Base-by-base conservation (phyloP, 2,888 invertebrate species). In the Cosmia pyralina region DNA sequence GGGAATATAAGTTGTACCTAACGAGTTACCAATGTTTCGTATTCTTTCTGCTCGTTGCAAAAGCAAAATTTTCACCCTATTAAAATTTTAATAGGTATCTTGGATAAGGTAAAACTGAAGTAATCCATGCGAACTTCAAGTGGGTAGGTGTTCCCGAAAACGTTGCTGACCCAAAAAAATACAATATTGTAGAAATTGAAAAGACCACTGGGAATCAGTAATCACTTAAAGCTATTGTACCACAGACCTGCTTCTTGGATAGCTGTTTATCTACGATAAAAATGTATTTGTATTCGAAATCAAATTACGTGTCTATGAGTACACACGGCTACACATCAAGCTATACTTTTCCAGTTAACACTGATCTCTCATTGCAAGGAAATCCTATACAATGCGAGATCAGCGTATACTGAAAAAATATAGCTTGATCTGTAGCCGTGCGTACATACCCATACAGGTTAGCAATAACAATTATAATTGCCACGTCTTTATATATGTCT, bases 381-480 rank as follows among this genome's bases (percentile, higher is more conserved):
- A n/a, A n/a, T n/a, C n/a, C n/a, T n/a, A n/a, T n/a, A n/a, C n/a
- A n/a, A n/a, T n/a, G n/a, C n/a, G n/a, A n/a, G n/a, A n/a, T n/a
- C n/a, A n/a, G n/a, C n/a, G n/a, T n/a, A n/a, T n/a, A n/a, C n/a
- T n/a, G n/a, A n/a, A n/a, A n/a, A n/a, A n/a, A n/a, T n/a, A n/a
- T n/a, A n/a, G n/a, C n/a, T n/a, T n/a, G n/a, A n/a, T n/a, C n/a
- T n/a, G n/a, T n/a, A n/a, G n/a, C n/a, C n/a, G n/a, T n/a, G n/a
- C n/a, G n/a, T n/a, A n/a, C 72, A 68, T 68, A 34, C 57, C 8
- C 46, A 10, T 80, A 77, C 68, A 68, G 52, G 53, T 81, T 68
- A 53, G 57, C 72, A 66, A 73, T 69, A 76, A 71, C 72, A 57
- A 79, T 78, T 62, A 70, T 82, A 76, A 79, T 82, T 82, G 73